Evolutionary conservation across 2,113 vertebrate species (phyloP).

Genomic region (Dolichallabes microphthalmus): DNA sequence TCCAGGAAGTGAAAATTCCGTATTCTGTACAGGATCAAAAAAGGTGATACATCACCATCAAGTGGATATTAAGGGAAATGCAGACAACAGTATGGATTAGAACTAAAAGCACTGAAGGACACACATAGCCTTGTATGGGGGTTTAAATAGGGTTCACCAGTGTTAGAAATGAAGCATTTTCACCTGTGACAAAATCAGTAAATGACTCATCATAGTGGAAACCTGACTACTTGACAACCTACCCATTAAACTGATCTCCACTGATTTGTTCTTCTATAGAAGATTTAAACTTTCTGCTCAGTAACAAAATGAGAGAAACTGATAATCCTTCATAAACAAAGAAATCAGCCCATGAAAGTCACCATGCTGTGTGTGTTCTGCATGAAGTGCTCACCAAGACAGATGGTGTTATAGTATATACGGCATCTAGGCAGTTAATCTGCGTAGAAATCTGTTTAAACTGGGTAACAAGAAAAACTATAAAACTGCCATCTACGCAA

Average conservation of each 20-base stretch:
- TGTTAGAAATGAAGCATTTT: not conserved
- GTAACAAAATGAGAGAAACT: too few species aligned
- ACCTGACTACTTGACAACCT: too few species aligned
- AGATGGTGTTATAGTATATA: too few species aligned
- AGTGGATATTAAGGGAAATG: slow-evolving; percentile 25
- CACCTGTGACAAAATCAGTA: not conserved
- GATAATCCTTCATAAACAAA: not conserved
- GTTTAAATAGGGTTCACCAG: not conserved
- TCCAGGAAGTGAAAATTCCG: not conserved
- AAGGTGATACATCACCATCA: slow-evolving; percentile 32
- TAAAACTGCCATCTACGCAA: not conserved
- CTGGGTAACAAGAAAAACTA: not conserved
- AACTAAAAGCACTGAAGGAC: not conserved
- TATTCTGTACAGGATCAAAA: not conserved
- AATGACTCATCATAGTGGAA: not conserved
- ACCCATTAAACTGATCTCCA: too few species aligned
- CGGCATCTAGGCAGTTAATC: too few species aligned
- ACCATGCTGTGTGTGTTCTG: too few species aligned
- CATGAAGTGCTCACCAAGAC: not conserved
- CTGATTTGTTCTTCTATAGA: too few species aligned
- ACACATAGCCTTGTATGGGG: not conserved
- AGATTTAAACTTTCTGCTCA: not conserved
- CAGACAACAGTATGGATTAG: not conserved
- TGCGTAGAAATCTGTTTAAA: too few species aligned
- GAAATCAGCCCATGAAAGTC: not conserved